phyloP scores from a whole-genome alignment of 2,113 vertebrate species.

The Tragelaphus buxtoni region DNA sequence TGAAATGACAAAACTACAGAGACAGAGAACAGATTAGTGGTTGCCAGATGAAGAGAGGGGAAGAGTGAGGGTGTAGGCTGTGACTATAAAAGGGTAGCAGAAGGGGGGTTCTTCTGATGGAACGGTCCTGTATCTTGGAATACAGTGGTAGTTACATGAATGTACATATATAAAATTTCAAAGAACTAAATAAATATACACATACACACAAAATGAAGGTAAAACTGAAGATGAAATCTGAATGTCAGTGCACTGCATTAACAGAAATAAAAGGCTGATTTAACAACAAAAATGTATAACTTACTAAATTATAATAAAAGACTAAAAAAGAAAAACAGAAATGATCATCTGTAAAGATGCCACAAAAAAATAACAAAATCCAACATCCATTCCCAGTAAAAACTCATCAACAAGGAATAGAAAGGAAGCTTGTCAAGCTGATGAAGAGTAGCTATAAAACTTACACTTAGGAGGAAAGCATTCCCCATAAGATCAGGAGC shows the following conservation, averaged over 20 bases:
- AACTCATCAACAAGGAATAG: background rate
- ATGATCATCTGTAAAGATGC: background rate
- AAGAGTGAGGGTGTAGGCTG: background rate
- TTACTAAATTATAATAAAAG: background rate
- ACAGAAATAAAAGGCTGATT: background rate
- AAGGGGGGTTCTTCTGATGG: background rate
- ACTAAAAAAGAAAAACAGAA: background rate
- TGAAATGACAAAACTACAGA: background rate
- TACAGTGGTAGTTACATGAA: background rate
- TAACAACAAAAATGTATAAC: background rate
- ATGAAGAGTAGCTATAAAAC: background rate
- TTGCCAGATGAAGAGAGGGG: background rate
- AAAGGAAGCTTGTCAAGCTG: background rate
- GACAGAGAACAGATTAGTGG: background rate
- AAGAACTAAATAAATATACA: background rate
- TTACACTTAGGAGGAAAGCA: background rate
- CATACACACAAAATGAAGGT: background rate
- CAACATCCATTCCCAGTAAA: background rate
- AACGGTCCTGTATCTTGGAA: background rate
- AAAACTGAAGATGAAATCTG: background rate
- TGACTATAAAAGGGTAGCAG: background rate
- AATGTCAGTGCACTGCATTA: background rate
- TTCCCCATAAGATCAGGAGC: background rate
- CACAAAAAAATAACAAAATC: background rate
- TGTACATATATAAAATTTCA: background rate